Base-by-base conservation (phyloP, 2,797 vertebrate genomes). In the Leptatherina wallacei region DNA sequence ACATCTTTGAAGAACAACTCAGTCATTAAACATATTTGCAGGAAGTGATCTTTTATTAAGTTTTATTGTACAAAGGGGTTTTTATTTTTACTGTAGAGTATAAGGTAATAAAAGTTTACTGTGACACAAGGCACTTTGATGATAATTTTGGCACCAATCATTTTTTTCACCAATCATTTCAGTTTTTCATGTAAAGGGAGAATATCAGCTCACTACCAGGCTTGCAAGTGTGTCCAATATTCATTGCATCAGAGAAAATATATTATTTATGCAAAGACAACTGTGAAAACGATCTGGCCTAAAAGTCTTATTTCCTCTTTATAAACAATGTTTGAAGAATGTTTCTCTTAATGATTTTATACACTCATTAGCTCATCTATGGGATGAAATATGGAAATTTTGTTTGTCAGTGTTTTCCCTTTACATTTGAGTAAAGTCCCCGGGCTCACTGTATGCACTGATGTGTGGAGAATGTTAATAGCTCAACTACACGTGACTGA, bases 341-440 rank as follows among this genome's bases (percentile, higher is more conserved):
- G 47, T 56, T 47, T 32, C 49, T 13, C 12, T 75, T n/a, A 67
- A n/a, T n/a, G 49, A 42, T 55, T 75, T 54, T 24, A 4, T 61
- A 47, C 29, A 10, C 75, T 80, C 68, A 69, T 35, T 70, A 75
- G 2, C 58, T 66, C 32, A 29, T 69, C 60, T 75, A 32, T 13
- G 13, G 3, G 35, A 55, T 40, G 49, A 76, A 55, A 63, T 35
- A 36, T 9, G 8, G 32, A 81, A 3, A 80, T 79, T 77, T 83
- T 61, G 80, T 85, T 88, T 85, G 74, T 79, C 83, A 75, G 61
- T 61, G 51, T 67, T 81, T 82, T 80, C 71, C 83, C 68, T 69
- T 81, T 85, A 78, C 69, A 47, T 77, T 71, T 65, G 69, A 70
- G 22, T 56, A 64, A 73, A 78, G 69, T 82, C 77, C 74, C 61